Evolutionary conservation across 2,888 invertebrate species (phyloP).

Genomic region (Cheilosia vulpina): DNA sequence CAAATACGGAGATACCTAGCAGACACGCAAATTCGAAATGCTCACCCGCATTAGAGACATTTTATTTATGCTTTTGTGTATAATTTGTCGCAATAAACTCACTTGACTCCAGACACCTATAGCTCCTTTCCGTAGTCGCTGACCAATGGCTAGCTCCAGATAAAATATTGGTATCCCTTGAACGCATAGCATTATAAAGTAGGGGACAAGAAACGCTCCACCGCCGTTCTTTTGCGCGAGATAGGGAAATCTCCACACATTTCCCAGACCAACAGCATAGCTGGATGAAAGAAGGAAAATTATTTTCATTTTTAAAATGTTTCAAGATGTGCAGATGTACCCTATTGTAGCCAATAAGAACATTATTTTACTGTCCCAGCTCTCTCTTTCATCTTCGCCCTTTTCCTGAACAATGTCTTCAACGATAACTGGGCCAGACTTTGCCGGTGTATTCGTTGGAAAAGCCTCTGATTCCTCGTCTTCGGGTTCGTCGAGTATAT

Average conservation of each 20-base stretch:
- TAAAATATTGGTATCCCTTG: conserved; percentile 98
- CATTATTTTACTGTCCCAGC: conserved; percentile 96
- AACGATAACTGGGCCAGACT: conserved; percentile 85
- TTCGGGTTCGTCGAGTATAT: conserved; percentile 82
- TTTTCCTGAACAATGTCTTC: conserved; percentile 87
- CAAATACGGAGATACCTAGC: conserved; percentile 90
- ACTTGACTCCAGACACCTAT: conserved; percentile 97
- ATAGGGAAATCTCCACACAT: conserved; percentile 98
- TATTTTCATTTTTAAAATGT: neutral
- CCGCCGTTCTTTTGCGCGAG: conserved; percentile 97
- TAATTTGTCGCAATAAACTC: neutral
- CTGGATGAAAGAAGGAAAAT: conserved; percentile 76
- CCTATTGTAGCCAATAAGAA: conserved; percentile 97
- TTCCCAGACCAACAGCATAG: conserved; percentile 96
- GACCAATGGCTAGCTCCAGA: conserved; percentile 97
- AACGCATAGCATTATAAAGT: conserved; percentile 96
- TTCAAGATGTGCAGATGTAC: conserved; percentile 66
- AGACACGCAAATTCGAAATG: conserved; percentile 5
- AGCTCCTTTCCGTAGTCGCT: conserved; percentile 95
- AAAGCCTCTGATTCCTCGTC: conserved; percentile 78
- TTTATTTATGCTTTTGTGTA: too few relatives aligned
- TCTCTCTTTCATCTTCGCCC: conserved; percentile 91
- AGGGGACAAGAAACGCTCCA: conserved; percentile 98
- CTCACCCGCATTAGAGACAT: neutral
- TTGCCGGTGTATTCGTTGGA: conserved; percentile 81